Percentiles rank a stretch among this genome's conserved stretches.
phyloP scores from a whole-genome alignment of 2,888 invertebrate genomes.

The Lysandra coridon region DNA sequence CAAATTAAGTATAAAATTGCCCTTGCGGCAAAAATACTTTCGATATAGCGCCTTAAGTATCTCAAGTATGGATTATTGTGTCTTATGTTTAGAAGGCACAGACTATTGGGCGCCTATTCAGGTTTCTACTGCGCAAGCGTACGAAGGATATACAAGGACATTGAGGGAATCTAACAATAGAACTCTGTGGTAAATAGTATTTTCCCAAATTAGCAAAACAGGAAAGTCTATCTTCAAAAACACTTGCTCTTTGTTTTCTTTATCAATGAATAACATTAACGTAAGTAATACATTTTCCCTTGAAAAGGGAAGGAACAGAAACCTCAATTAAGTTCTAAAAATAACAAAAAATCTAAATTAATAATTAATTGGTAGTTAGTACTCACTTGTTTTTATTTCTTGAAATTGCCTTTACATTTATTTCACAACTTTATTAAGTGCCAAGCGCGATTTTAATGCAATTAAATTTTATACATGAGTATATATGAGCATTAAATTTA shows the following conservation, averaged over 20 bases:
- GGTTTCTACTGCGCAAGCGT: background rate
- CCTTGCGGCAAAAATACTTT: too few species aligned
- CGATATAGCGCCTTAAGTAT: background rate
- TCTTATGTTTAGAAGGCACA: background rate
- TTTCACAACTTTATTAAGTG: too few species aligned
- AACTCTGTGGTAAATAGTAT: background rate
- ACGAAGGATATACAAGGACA: background rate
- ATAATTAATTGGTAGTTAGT: too few species aligned
- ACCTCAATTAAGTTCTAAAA: too few species aligned
- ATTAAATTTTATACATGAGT: too few species aligned
- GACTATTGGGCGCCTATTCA: conserved; percentile 2
- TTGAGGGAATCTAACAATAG: background rate
- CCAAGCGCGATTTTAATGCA: too few species aligned
- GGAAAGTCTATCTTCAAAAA: background rate
- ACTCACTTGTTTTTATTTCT: too few species aligned
- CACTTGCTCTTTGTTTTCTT: background rate
- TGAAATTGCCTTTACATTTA: too few species aligned
- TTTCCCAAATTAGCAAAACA: background rate
- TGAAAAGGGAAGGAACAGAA: background rate
- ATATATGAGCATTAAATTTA: too few species aligned
- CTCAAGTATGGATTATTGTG: background rate
- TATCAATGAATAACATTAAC: background rate
- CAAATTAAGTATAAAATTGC: too few species aligned
- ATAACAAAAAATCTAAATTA: too few species aligned
- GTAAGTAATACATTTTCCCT: background rate